Evolutionary conservation across 2,888 invertebrate genomes (phyloP), one percentile per base, ranked within the genome.

Genomic region (Anagyrus pseudococci): DNA sequence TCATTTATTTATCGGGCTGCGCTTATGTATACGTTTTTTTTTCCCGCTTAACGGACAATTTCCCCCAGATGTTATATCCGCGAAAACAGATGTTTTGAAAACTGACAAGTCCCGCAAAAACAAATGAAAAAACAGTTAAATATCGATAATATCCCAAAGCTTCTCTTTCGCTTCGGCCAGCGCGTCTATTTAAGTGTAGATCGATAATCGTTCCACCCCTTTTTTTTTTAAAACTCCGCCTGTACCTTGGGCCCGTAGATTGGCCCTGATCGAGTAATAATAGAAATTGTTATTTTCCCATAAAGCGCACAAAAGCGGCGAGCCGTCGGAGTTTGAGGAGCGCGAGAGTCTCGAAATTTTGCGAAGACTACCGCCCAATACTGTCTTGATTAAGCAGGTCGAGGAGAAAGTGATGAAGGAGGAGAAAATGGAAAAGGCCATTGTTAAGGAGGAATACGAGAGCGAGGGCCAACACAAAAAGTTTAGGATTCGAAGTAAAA

Each of bases 321-420:
- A 41, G 13, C 56, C 49, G 20, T 20, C n/a, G n/a, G n/a, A n/a
- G n/a, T n/a, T 22, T 15, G 59, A 62, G 10, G 59, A 69, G 23
- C 64, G 60, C 50, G 64, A 66, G 15, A 59, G 62, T 17, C 62
- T 67, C 17, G 71, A 74, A 2, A 69, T 73, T 15, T 20, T 73
- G 7, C 71, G 69, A 41, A 71, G 73, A 40, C 54, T 76, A 17
- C 71, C 77, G 6, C 67, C 72, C 0, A 73, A 67, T 4, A 75
- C 74, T 2, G 67, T 76, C 33, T 58, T 71, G 19, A 71, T 72
- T 25, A 73, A 74, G 19, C 74, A 72, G 29, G 55, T 59, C 17
- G 59, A 58, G 23, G 26, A 29, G 20, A 4, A 61, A 52, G 19
- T 58, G 50, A 15, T 68, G 37, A 44, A 63, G 58, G 17, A 67